Evolutionary conservation across 2,888 invertebrate genomes (phyloP), one percentile per base, ranked within the genome.

Genomic region (Cheilosia scutellata): DNA sequence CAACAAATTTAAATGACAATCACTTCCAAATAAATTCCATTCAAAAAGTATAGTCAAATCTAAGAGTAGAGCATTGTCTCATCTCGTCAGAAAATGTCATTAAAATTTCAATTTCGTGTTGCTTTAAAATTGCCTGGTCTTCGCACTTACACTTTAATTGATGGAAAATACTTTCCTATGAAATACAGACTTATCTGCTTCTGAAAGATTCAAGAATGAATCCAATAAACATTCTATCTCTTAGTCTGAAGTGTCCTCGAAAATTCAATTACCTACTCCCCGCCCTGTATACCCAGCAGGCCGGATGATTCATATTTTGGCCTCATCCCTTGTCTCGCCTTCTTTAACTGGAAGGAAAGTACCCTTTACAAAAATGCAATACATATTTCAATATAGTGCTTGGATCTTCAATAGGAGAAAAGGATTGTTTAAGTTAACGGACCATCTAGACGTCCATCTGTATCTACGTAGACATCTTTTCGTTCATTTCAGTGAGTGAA

Each of bases 181-280:
- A 47, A 63, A 70, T 16, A 57, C 37, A 37, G 37, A 57, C 29
- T 75, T 63, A 20, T 70, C 55, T 57, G n/a, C 68, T 57, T 16
- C 31, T 44, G 51, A 57, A 65, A 55, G 20, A 65, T 78, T 60
- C 68, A 66, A 80, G 44, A 74, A 66, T 65, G 74, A 68, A 80
- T 80, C 74, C 75, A 82, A 76, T 82, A 82, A 82, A 70, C 63
- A 76, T 82, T 76, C 58, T 70, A 82, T 82, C 75, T 70, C 68
- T 62, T 49, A 37, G 62, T 16, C 40, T 60, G 51, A 31, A 75
- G 80, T 75, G 82, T 82, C 70, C 76, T 82, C 57, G 63, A 65
- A 68, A 76, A 82, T 82, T 82, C 75, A 82, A 82, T 76, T 82
- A 82, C 82, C 71, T 57, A 37, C 57, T 51, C 51, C 63, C 57